phyloP scores from a whole-genome alignment of 2,888 invertebrate species.

The Thumatha senex region DNA sequence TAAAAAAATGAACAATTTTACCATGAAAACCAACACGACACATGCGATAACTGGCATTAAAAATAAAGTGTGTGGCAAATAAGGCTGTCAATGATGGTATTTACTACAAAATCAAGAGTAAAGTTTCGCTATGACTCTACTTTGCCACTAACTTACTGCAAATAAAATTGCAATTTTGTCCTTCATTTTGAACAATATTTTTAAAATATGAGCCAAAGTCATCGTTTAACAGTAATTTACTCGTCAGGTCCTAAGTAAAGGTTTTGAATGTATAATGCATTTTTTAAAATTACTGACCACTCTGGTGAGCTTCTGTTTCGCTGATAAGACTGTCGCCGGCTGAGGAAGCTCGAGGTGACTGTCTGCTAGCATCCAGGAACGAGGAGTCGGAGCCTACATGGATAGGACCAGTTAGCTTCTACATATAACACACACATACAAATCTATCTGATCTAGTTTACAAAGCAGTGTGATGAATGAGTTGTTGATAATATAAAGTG shows the following conservation, averaged over 20 bases:
- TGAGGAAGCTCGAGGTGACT: slow-evolving; percentile 70
- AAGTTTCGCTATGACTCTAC: slow-evolving; percentile 83
- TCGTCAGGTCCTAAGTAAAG: slow-evolving; percentile 1
- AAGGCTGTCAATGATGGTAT: slow-evolving; percentile 57
- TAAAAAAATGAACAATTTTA: slow-evolving; percentile 22
- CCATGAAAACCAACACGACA: slow-evolving; percentile 46
- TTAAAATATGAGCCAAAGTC: slow-evolving; percentile 18
- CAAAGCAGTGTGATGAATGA: slow-evolving; percentile 13
- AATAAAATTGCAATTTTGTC: slow-evolving; percentile 56
- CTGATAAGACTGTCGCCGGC: slow-evolving; percentile 76
- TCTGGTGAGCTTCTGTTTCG: slow-evolving; percentile 79
- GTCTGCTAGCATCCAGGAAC: slow-evolving; percentile 75
- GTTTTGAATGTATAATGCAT: background rate
- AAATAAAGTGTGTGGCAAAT: slow-evolving; percentile 75
- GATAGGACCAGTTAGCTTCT: slow-evolving; percentile 47
- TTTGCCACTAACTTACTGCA: slow-evolving; percentile 77
- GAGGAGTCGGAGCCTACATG: slow-evolving; percentile 75
- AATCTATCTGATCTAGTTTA: background rate
- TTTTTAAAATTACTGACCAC: slow-evolving; percentile 64
- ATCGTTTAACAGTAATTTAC: slow-evolving; percentile 7
- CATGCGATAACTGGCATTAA: slow-evolving; percentile 70
- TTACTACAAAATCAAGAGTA: slow-evolving; percentile 73
- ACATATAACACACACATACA: slow-evolving; percentile 34
- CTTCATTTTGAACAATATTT: slow-evolving; percentile 19
- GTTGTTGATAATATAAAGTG: slow-evolving; percentile 14